Evolutionary conservation across 2,113 vertebrate species (phyloP), one percentile per base, ranked within the genome.

Genomic region (Podiceps cristatus): DNA sequence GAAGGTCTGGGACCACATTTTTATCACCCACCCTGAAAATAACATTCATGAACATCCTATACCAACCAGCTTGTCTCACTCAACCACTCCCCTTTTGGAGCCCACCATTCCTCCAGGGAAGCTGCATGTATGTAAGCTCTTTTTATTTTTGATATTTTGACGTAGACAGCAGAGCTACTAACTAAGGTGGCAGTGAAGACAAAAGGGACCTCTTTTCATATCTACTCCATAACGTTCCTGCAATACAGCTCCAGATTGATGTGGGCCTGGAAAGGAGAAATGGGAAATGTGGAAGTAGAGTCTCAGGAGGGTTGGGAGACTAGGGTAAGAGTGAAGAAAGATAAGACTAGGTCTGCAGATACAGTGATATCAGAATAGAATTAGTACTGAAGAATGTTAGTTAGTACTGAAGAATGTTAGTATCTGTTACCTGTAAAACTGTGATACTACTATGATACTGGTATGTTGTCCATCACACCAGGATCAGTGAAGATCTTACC

Each of bases 41-140:
- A 45, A 42, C 40, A 22, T 11, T 3, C 19, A 23, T 29, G 23
- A 83, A 28, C 42, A 56, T 69, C 18, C 28, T 58, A 7, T 13
- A 69, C 2, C 29, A 69, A 69, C 19, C 20, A 73, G 28, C 24
- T 7, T 47, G 20, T 24, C 31, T 73, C 53, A 9, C 15, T 69
- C 35, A 86, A 13, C 28, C 14, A 18, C 16, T 63, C 7, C 28
- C 42, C 25, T 67, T 33, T 31, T 68, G 24, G n/a, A 89, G 44
- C 4, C 9, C 44, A 22, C 28, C 42, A 5, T 35, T 19, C 18
- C 58, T 49, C 24, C 37, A 40, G n/a, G 49, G 5, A 42, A 80
- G 33, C 16, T 2, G 1, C 40, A 42, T 0, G 0, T 35, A 53
- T 24, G 27, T 44, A 71, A 78, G 10, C 2, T 33, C 19, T 33